These are phyloP conservation scores for Chanos chanos DNA, from an alignment of 2,797 vertebrate species.

Conservation along the genomic window DNA sequence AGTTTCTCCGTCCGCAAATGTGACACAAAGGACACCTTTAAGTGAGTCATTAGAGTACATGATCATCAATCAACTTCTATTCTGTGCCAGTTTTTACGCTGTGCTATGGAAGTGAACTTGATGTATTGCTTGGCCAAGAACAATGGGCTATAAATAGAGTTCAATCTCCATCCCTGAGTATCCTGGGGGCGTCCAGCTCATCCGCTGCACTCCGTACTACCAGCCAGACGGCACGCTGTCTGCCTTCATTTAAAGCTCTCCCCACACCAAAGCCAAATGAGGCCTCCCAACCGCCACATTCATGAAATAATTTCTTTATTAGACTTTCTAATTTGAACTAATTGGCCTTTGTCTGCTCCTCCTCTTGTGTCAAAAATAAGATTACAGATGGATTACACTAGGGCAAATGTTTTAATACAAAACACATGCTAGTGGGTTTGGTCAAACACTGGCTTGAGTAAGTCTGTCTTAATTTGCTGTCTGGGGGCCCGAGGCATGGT, in stretches of 20 bases:
- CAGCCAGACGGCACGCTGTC: slow-evolving; percentile 6
- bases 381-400: slow-evolving; percentile 1
- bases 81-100: slow-evolving; percentile 51
- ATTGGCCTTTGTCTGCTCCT: slow-evolving; percentile 10
- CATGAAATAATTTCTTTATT: slow-evolving; percentile 10
- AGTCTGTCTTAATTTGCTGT: slow-evolving; percentile 12
- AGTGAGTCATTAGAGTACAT: slow-evolving; percentile 51
- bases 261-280: not conserved
- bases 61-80: slow-evolving; percentile 66
- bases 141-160: slow-evolving; percentile 68
- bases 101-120: slow-evolving; percentile 59
- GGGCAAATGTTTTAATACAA: slow-evolving; percentile 3
- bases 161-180: slow-evolving; percentile 9
- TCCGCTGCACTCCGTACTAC: slow-evolving; percentile 13
- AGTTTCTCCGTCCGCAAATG: too few relatives aligned
- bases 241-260: slow-evolving; percentile 3
- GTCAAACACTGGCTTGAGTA: slow-evolving; percentile 9
- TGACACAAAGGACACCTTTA: slow-evolving; percentile 26
- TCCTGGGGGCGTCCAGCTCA: slow-evolving; percentile 31
- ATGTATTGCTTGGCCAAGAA: slow-evolving; percentile 63
- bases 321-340: slow-evolving; percentile 3
- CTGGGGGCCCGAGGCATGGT: not conserved
- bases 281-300: not conserved
- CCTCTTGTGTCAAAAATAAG: not conserved
- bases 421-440: slow-evolving; percentile 14